These are phyloP conservation scores for Barbus barbus DNA, from an alignment of 2,113 vertebrate species.

Conservation along the genomic window DNA sequence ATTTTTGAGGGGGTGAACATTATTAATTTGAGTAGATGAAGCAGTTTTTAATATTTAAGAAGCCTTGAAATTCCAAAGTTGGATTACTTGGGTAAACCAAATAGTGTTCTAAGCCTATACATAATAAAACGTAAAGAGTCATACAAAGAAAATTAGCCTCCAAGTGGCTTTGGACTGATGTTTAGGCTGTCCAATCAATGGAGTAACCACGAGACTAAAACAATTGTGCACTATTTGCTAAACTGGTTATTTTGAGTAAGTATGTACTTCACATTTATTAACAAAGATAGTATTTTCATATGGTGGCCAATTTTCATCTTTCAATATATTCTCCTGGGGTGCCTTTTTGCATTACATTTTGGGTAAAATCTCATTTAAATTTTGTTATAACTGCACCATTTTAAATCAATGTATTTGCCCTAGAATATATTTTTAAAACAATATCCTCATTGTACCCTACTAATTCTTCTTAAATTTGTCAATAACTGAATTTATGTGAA, in stretches of 20 bases:
- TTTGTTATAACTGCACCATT: background rate
- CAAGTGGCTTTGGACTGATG: background rate
- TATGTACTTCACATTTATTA: too few species aligned
- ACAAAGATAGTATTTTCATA: background rate
- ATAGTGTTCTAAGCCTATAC: background rate
- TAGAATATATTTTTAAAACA: too few species aligned
- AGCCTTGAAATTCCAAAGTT: background rate
- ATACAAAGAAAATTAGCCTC: background rate
- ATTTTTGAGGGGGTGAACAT: background rate
- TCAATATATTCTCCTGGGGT: background rate
- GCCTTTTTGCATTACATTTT: background rate
- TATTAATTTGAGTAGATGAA: too few species aligned
- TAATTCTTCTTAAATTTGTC: background rate
- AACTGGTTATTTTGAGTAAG: background rate
- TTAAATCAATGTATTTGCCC: background rate
- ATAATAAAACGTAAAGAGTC: background rate
- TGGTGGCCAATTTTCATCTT: background rate
- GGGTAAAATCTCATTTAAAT: background rate
- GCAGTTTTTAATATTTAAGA: background rate
- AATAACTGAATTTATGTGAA: background rate
- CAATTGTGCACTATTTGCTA: background rate
- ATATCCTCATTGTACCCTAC: too few species aligned
- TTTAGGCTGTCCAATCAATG: conserved; percentile 14
- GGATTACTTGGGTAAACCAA: background rate
- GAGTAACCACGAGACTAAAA: background rate